A percentile compares a stretch with the other conserved stretches of the same genome.
These are phyloP conservation scores for Allolobophora icterica DNA, from an alignment of 2,888 invertebrate genomes.

Conservation along the genomic window DNA sequence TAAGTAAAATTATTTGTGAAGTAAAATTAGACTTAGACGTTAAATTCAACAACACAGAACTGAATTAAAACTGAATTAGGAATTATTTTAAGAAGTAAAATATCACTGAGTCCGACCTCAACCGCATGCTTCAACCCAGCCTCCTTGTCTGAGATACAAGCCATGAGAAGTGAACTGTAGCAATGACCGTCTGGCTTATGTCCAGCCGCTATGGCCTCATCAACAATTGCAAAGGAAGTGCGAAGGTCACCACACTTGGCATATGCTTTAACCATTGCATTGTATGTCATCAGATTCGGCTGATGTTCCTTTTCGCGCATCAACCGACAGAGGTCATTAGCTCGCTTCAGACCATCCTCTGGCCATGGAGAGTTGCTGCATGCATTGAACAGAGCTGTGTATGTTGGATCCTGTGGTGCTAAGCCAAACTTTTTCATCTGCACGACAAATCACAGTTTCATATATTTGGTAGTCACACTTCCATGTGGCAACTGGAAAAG, in stretches of 20 bases:
- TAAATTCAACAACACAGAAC: no score
- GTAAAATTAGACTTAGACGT: no score
- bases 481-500: no score
- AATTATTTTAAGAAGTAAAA: no score
- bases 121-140: slow-evolving; percentile 83
- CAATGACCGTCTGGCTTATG: slow-evolving; percentile 71
- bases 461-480: background rate
- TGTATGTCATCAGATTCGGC: slow-evolving; percentile 80
- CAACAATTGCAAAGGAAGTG: slow-evolving; percentile 81
- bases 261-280: slow-evolving; percentile 89
- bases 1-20: no score
- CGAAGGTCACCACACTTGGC: slow-evolving; percentile 80
- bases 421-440: slow-evolving; percentile 80
- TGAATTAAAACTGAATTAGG: no score
- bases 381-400: slow-evolving; percentile 85
- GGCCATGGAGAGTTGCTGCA: slow-evolving; percentile 79
- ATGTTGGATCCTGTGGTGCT: slow-evolving; percentile 75
- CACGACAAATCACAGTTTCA: slow-evolving; percentile 18
- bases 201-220: slow-evolving; percentile 75
- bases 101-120: no score
- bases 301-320: slow-evolving; percentile 74
- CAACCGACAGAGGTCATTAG: slow-evolving; percentile 73
- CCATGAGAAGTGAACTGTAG: slow-evolving; percentile 81
- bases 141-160: slow-evolving; percentile 79
- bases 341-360: slow-evolving; percentile 75